These are phyloP conservation scores for Heterodera filipjevi DNA, from an alignment of 2,888 invertebrate species.

Conservation along the genomic window DNA sequence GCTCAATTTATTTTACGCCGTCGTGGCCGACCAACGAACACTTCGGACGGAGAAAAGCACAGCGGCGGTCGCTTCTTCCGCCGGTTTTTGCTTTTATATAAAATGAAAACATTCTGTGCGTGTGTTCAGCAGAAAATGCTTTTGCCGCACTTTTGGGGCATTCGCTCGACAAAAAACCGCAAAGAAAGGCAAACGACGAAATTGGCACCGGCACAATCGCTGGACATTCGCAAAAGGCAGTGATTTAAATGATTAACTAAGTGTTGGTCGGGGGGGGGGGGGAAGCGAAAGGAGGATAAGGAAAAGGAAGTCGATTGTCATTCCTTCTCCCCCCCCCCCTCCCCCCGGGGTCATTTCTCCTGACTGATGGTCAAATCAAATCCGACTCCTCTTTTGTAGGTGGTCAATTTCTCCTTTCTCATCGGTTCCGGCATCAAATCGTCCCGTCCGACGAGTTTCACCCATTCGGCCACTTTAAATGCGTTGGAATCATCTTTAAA, in stretches of 20 bases:
- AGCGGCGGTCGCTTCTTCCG: neutral
- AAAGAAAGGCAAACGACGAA: neutral
- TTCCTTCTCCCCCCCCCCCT: neutral
- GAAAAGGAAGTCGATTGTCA: no score
- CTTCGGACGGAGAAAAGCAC: neutral
- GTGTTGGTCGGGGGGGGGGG: no score
- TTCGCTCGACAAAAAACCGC: neutral
- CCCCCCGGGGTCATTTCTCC: neutral
- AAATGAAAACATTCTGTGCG: neutral
- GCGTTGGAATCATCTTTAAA: conserved; percentile 40
- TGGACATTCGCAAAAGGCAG: conserved; percentile 8
- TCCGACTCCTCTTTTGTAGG: neutral
- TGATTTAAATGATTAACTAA: no score
- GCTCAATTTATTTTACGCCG: conserved; percentile 52
- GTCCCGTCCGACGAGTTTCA: conserved; percentile 41
- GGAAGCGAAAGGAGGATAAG: no score
- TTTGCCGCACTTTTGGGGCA: neutral
- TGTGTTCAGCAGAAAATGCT: neutral
- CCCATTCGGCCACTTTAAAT: conserved; percentile 37
- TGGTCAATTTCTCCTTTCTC: conserved; percentile 42
- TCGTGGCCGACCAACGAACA: conserved; percentile 46
- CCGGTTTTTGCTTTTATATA: neutral
- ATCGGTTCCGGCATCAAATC: conserved; percentile 48
- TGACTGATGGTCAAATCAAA: neutral
- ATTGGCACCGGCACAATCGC: neutral